These are phyloP conservation scores for Leptinotarsa rubiginosa DNA, from an alignment of 2,888 invertebrate genomes.

Conservation along the genomic window DNA sequence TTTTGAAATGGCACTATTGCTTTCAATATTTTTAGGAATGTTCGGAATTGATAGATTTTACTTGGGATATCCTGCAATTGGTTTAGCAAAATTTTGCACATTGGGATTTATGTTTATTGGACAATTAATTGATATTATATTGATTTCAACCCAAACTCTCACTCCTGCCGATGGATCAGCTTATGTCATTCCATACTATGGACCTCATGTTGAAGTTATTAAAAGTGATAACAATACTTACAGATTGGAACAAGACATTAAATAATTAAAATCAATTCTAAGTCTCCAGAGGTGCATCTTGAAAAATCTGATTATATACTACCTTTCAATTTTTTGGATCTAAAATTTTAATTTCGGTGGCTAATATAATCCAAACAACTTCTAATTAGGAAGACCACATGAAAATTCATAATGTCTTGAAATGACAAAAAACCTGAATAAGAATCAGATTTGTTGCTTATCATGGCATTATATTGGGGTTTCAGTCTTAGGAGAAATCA, in stretches of 20 bases:
- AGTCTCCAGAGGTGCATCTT: too few species aligned
- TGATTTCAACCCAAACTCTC: slow-evolving; percentile 94
- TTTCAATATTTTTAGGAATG: slow-evolving; percentile 98
- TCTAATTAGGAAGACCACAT: too few species aligned
- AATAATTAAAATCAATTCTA: slow-evolving; percentile 63
- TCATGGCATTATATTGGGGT: too few species aligned
- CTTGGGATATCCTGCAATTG: slow-evolving; percentile 97
- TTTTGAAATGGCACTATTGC: slow-evolving; percentile 88
- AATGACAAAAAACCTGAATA: too few species aligned
- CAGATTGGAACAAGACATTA: slow-evolving; percentile 82
- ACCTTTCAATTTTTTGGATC: not conserved
- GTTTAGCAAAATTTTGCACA: slow-evolving; percentile 93
- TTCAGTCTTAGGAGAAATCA: too few species aligned
- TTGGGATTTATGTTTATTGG: slow-evolving; percentile 96
- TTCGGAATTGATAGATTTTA: slow-evolving; percentile 98
- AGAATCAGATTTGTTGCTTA: too few species aligned
- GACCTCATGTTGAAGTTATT: slow-evolving; percentile 85
- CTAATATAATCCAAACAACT: too few species aligned
- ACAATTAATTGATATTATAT: slow-evolving; percentile 92
- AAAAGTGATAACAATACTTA: slow-evolving; percentile 88
- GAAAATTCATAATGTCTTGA: too few species aligned
- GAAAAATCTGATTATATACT: not conserved
- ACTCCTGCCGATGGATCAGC: slow-evolving; percentile 95
- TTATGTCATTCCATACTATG: slow-evolving; percentile 93
- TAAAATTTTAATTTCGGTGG: too few species aligned